Base-by-base conservation (phyloP, 2,113 vertebrate genomes). In the Neodontobutis hainanensis region DNA sequence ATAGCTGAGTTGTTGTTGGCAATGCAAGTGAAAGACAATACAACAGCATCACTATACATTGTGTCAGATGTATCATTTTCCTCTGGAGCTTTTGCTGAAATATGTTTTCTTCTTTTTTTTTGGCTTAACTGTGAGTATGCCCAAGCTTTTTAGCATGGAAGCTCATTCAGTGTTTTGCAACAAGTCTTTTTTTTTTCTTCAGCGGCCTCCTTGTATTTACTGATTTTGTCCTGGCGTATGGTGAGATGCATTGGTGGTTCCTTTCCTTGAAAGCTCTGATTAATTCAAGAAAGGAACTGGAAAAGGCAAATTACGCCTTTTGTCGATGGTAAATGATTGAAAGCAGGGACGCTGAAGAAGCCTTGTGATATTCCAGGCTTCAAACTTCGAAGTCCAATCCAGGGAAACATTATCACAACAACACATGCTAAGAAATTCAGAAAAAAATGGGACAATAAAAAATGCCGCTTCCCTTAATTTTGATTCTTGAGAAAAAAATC, bases 401-500 rank as follows among this genome's bases (percentile, higher is more conserved):
- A 71, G 76, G 76, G 77, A 81, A 82, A 78, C 78, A 43, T 86
- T 81, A 63, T 83, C 78, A 84, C 76, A 82, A 77, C 78, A 84
- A 87, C 75, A 69, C 85, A 87, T 86, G 85, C 75, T 77, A 44
- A 56, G 40, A 53, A 74, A 73, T 43, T 19, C 56, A 34, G 44
- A 67, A 64, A 43, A 66, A 46, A 73, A 61, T 2, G 15, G 6
- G 6, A 66, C 38, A 63, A 78, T 53, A 49, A 4, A 32, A 45
- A 55, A 64, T 0, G 51, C 67, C 65, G 61, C 47, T 57, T 78
- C 60, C 82, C 65, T 85, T 83, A 75, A 49, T 62, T 77, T 73
- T 90, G 88, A 91, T 89, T 91, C 68, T 80, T 15, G 72, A 89
- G 83, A 82, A 85, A 68, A 80, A 62, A 51, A 49, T 73, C 61